phyloP scores from a whole-genome alignment of 2,888 invertebrate species.

The Ptilodon capucinus region DNA sequence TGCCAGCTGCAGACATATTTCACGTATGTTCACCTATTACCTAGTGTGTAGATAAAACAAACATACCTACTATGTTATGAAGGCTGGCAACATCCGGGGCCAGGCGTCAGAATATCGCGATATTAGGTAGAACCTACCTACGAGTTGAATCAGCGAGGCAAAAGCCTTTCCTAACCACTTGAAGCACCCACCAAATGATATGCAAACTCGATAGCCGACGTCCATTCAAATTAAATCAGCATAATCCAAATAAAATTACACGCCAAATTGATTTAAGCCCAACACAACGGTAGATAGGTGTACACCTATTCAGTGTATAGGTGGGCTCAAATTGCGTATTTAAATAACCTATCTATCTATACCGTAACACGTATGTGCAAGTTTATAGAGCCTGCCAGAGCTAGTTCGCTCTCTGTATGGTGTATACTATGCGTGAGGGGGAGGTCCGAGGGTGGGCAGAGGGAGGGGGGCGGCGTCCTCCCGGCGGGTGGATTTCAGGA shows the following conservation, averaged over 20 bases:
- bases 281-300: constrained; percentile 41
- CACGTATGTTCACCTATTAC: no score
- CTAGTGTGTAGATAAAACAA: no score
- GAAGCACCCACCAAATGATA: constrained; percentile 15
- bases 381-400: constrained; percentile 77
- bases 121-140: no score
- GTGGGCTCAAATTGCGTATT: constrained; percentile 73
- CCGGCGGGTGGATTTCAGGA: constrained; percentile 54
- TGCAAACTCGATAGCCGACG: constrained; percentile 23
- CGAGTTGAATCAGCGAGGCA: no score
- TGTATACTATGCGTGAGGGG: constrained; percentile 75
- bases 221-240: constrained; percentile 53
- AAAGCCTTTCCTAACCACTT: no score
- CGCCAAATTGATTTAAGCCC: constrained; percentile 66
- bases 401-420: constrained; percentile 78
- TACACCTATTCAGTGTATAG: constrained; percentile 36
- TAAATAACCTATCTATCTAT: constrained; percentile 69
- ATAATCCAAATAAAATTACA: constrained; percentile 58
- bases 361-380: constrained; percentile 62
- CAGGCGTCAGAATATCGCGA: no score
- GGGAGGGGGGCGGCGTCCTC: constrained; percentile 38
- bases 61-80: no score
- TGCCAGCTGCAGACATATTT: no score
- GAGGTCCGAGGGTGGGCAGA: constrained; percentile 48
- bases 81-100: no score